phyloP scores from a whole-genome alignment of 1,140 invertebrate species.

The Drosophila oshimai region DNA sequence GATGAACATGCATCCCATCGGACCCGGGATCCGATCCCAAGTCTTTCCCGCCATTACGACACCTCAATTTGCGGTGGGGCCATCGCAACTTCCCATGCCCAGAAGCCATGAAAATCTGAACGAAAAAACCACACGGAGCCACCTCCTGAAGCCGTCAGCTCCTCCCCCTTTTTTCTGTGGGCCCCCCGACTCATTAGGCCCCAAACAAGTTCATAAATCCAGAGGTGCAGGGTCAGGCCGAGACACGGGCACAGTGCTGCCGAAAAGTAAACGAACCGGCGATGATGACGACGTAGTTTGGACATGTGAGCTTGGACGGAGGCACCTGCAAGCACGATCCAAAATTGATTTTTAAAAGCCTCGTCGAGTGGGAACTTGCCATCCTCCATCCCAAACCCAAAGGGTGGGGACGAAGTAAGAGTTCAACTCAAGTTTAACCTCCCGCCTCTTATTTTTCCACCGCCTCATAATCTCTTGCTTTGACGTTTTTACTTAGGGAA shows the following conservation, averaged over 20 bases:
- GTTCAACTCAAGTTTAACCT: slow-evolving; percentile 12
- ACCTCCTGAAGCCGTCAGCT: slow-evolving; percentile 23
- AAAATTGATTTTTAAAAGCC: slow-evolving; percentile 67
- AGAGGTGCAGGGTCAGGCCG: slow-evolving; percentile 47
- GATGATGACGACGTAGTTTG: slow-evolving; percentile 34
- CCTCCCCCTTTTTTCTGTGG: slow-evolving; percentile 18
- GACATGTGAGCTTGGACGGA: slow-evolving; percentile 57
- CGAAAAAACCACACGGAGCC: slow-evolving; percentile 26
- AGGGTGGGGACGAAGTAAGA: slow-evolving; percentile 35
- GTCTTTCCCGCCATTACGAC: slow-evolving; percentile 68
- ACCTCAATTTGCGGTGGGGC: slow-evolving; percentile 71
- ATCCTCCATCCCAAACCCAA: neutral
- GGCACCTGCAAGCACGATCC: slow-evolving; percentile 37
- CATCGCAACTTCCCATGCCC: slow-evolving; percentile 46
- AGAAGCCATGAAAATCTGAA: slow-evolving; percentile 63
- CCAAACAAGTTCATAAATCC: slow-evolving; percentile 75
- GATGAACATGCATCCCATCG: slow-evolving; percentile 47
- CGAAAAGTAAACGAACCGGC: slow-evolving; percentile 60
- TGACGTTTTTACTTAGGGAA: slow-evolving; percentile 29
- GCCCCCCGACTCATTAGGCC: slow-evolving; percentile 58
- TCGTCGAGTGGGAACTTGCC: slow-evolving; percentile 7
- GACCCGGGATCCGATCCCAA: slow-evolving; percentile 5
- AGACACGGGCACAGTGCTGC: slow-evolving; percentile 27
- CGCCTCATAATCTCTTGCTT: slow-evolving; percentile 11
- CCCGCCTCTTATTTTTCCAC: neutral